Base-by-base conservation (phyloP, 1,140 invertebrate species). In the Lepidotrigona ventralis region DNA sequence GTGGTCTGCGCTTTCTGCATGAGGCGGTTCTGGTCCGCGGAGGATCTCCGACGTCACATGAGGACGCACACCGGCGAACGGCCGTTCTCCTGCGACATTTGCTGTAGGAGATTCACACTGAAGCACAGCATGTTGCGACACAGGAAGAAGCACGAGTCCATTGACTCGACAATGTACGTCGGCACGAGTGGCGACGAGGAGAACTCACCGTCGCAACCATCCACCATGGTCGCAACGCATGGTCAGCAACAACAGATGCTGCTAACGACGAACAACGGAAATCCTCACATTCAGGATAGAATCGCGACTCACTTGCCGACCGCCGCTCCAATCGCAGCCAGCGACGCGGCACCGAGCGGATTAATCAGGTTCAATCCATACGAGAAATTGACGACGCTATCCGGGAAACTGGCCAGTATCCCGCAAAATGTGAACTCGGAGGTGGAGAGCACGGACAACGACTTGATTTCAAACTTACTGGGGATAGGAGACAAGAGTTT, bases 101-200 rank as follows among this genome's bases (percentile, higher is more conserved):
- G 98, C 90, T 93, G 96, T 19, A 94, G 97, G 9, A 95, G 97
- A 76, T 98, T 98, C 94, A 98, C 98, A 0, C 94, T 98, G n/a
- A 98, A 98, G 90, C 98, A 98, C 94, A 98, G 97, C 91, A 98
- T 98, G 98, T 95, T 98, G 75, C 95, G 98, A 5, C 98, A 98
- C 91, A 95, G 98, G 69, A 98, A 98, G 93, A 98, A 98, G 91
- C 97, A 98, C 90, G 94, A 90, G n/a, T 92, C 92, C 3, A 94
- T 95, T 21, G 92, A 94, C 68, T 92, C 92, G 21, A 86, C 90
- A 53, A 90, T 92, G 88, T 86, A 93, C 81, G 88, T 92, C 0
- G 92, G 91, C 12, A 92, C 94, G 51, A 94, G 93, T 72, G 95
- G 95, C 33, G 93, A 95, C 66, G 95, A 94, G 51, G 95, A 94